Conservation (phyloP, 1,140 invertebrate species). For the Neoseiulus cucumeris region DNA sequence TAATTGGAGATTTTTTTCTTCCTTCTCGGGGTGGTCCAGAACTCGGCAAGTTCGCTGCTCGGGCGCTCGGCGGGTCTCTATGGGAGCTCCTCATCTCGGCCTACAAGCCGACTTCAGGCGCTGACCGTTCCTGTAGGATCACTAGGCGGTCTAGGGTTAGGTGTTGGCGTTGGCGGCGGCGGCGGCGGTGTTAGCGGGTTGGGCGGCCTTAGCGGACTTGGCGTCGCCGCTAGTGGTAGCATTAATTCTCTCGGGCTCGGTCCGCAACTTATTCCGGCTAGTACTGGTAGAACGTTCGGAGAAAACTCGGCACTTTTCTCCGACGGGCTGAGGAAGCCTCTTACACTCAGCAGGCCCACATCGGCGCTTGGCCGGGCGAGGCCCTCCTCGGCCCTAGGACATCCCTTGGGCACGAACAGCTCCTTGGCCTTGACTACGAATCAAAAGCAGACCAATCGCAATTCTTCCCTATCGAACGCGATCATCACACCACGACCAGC, state of each 20-base stretch:
- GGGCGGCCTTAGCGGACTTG: background rate
- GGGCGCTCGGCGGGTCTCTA: conserved; percentile 11
- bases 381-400: conserved; percentile 9
- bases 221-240: background rate
- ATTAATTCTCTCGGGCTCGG: background rate
- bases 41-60: conserved; percentile 11
- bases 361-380: conserved; percentile 14
- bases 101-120: conserved; percentile 9
- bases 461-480: background rate
- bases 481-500: conserved; percentile 8
- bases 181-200: background rate
- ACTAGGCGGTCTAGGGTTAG: background rate
- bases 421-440: conserved; percentile 8
- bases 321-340: conserved; percentile 14
- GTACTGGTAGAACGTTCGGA: background rate
- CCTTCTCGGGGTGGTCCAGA: too few species aligned
- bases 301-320: background rate
- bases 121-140: background rate
- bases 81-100: conserved; percentile 13
- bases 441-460: background rate
- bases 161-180: background rate
- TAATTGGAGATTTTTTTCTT: too few species aligned
- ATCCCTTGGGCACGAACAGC: conserved; percentile 10
- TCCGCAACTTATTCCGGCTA: background rate
- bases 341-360: background rate